Conservation (phyloP, 2,888 invertebrate genomes). For the Drosophila longiperda region DNA sequence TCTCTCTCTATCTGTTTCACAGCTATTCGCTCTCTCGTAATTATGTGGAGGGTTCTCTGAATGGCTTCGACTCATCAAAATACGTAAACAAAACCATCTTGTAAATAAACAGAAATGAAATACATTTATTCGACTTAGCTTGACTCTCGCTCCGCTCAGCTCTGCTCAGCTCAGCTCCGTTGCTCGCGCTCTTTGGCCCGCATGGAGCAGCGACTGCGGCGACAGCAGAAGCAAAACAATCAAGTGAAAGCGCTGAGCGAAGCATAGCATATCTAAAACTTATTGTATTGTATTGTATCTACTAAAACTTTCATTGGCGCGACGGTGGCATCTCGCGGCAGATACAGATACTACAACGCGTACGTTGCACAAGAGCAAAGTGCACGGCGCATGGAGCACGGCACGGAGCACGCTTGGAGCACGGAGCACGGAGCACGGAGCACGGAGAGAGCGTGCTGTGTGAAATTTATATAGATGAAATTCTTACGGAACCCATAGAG, state of each 20-base stretch:
- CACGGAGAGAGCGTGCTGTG: slow-evolving; percentile 22
- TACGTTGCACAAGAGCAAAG: slow-evolving; percentile 67
- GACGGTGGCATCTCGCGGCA: slow-evolving; percentile 24
- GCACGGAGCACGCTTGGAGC: slow-evolving; percentile 17
- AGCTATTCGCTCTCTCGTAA: not conserved
- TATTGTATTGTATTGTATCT: slow-evolving; percentile 56
- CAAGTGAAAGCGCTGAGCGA: slow-evolving; percentile 70
- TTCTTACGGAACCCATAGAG: slow-evolving; percentile 62
- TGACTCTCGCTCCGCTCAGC: slow-evolving; percentile 14
- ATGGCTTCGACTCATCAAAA: slow-evolving; percentile 47
- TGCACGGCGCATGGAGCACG: slow-evolving; percentile 71
- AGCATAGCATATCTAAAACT: slow-evolving; percentile 47
- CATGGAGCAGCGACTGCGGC: slow-evolving; percentile 35
- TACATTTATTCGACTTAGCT: slow-evolving; percentile 39
- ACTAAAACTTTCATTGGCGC: slow-evolving; percentile 68
- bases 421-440: slow-evolving; percentile 29
- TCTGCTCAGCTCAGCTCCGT: slow-evolving; percentile 26
- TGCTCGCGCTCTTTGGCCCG: slow-evolving; percentile 65
- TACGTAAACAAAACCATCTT: slow-evolving; percentile 72
- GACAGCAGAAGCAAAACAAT: slow-evolving; percentile 61
- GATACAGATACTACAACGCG: slow-evolving; percentile 45
- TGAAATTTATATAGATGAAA: slow-evolving; percentile 48
- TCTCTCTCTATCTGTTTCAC: not conserved
- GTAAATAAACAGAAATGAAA: slow-evolving; percentile 71
- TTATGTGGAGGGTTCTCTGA: slow-evolving; percentile 18